Evolutionary conservation across 2,113 vertebrate species (phyloP), one percentile per base, ranked within the genome.

Genomic region (Leiothrix lutea): DNA sequence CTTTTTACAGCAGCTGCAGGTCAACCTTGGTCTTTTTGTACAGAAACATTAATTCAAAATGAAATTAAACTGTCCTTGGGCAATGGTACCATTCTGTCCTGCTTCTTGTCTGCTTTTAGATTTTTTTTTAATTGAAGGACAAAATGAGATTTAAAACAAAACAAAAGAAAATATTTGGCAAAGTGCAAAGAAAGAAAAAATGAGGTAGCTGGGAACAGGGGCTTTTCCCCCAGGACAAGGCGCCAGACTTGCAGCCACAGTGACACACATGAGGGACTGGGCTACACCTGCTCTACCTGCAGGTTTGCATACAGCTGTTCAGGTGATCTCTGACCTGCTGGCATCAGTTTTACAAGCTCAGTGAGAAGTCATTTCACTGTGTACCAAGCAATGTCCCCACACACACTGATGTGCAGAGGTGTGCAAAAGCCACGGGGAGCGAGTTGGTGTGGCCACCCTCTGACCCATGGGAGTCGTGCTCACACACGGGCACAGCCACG

Each of bases 21-120:
- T 96, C 97, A 97, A 77, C 93, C 81, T 95, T 86, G 84, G 93
- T 94, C 94, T 95, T 95, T 96, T 79, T 86, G 94, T 96, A 92
- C 96, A 97, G 95, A 97, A 95, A 94, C 93, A 92, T 61, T 73
- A 88, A 93, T 92, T 90, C 80, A 87, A 96, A 90, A 84, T 94
- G 82, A 96, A 97, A 93, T 71, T n/a, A 53, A 97, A 83, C 57
- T 66, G 16, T 92, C 96, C 96, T 97, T 70, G 95, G 92, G 92
- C 88, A 94, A 96, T 4, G 47, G 74, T 90, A 73, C 60, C 93
- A 79, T 83, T 95, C 91, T 95, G 95, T 93, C 92, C 90, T 31
- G 14, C 94, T 90, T 42, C 83, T 88, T 56, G 72, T 86, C 81
- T 58, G 91, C 80, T 94, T 95, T 90, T 78, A 88, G 91, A 87